Percentiles rank a stretch among this genome's conserved stretches.
Evolutionary conservation across 2,113 vertebrate genomes (phyloP).

Genomic region (Campylorhamphus procurvoides): DNA sequence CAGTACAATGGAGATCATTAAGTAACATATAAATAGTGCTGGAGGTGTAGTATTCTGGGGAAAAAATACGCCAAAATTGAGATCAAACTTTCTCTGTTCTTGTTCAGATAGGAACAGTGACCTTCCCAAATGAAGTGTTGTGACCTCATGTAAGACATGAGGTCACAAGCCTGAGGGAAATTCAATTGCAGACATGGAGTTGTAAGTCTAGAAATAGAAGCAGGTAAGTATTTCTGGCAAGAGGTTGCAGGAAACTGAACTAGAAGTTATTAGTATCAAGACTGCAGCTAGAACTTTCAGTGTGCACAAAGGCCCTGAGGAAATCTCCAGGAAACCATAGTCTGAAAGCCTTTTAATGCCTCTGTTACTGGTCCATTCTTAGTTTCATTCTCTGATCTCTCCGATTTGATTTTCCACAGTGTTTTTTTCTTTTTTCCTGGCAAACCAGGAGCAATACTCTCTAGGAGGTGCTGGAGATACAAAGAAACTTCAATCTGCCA

Average conservation of each 20-base stretch:
- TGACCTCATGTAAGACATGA: conserved; percentile 41
- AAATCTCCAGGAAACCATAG: not conserved
- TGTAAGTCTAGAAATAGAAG: conserved; percentile 59
- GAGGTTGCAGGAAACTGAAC: conserved; percentile 9
- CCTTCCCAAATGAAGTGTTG: conserved; percentile 34
- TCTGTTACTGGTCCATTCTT: not conserved
- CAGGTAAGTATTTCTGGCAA: conserved; percentile 35
- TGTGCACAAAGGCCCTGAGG: not conserved
- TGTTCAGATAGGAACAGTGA: conserved; percentile 11
- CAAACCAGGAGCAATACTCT: not conserved
- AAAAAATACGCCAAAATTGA: conserved; percentile 12
- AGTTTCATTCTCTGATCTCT: not conserved
- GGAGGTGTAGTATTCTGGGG: not conserved
- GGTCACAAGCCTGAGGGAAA: conserved; percentile 44
- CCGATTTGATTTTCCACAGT: not conserved
- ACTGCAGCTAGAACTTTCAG: conserved; percentile 25
- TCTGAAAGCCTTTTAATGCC: not conserved
- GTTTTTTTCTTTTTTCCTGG: not conserved
- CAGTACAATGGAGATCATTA: conserved; percentile 21
- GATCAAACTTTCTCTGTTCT: conserved; percentile 23
- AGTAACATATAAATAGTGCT: conserved; percentile 30
- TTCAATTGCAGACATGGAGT: not conserved
- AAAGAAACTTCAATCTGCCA: not conserved
- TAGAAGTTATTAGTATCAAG: conserved; percentile 49
- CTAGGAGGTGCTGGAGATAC: not conserved